These are phyloP conservation scores for Melolontha melolontha DNA, from an alignment of 2,888 invertebrate genomes.

Conservation along the genomic window DNA sequence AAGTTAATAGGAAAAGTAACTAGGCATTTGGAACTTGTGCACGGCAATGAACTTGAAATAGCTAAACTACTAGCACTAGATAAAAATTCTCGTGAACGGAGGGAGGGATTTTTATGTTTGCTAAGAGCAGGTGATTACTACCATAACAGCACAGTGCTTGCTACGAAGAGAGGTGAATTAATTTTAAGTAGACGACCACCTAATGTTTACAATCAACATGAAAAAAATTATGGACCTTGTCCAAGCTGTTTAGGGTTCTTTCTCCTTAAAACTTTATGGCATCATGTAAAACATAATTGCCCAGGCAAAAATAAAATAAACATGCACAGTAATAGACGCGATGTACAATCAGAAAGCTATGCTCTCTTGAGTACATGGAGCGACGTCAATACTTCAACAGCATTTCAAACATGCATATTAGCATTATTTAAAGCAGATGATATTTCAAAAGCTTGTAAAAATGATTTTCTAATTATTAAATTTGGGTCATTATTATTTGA, in stretches of 20 bases:
- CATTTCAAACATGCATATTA: conserved; percentile 15
- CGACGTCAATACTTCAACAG: conserved; percentile 23
- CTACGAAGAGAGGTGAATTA: background rate
- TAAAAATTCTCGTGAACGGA: background rate
- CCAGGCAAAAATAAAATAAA: background rate
- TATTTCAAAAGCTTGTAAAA: conserved; percentile 6
- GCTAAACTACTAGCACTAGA: conserved; percentile 16
- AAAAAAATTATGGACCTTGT: conserved; percentile 3
- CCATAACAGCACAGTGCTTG: conserved; percentile 1
- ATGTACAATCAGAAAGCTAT: background rate
- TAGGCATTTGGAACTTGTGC: conserved; percentile 29
- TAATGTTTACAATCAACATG: background rate
- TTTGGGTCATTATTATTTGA: conserved; percentile 37
- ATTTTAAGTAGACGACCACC: conserved; percentile 3
- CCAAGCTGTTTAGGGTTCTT: conserved; percentile 1
- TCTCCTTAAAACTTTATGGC: conserved; percentile 1
- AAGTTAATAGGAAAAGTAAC: too few species aligned
- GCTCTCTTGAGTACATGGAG: background rate
- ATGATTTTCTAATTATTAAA: conserved; percentile 36
- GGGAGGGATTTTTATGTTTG: background rate
- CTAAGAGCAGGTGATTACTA: background rate
- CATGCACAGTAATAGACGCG: background rate
- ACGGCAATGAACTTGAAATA: conserved; percentile 25
- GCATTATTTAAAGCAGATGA: conserved; percentile 23
- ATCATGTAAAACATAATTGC: conserved; percentile 7